Percentiles rank a stretch among this genome's conserved stretches.
phyloP scores from a whole-genome alignment of 1,140 invertebrate genomes.

The Drosophila quadrilineata region DNA sequence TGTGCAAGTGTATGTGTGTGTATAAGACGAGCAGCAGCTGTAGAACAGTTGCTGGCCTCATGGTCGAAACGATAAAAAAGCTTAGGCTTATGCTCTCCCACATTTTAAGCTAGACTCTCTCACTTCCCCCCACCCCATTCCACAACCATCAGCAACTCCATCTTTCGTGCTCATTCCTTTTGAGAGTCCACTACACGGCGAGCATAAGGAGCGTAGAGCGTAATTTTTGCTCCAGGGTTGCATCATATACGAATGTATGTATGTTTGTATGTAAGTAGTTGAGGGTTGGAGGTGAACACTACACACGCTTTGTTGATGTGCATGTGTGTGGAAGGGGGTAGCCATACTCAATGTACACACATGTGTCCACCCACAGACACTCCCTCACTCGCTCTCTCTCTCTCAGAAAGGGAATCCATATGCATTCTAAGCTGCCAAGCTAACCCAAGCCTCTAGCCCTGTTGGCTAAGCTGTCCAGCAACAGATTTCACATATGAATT shows the following conservation, averaged over 20 bases:
- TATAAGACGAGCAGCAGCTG: conserved; percentile 37
- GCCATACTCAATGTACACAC: conserved; percentile 27
- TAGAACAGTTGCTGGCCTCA: conserved; percentile 57
- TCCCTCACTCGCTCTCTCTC: no score
- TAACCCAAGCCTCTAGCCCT: no score
- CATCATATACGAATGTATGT: no score
- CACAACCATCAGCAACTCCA: conserved; percentile 13
- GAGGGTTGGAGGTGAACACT: no score
- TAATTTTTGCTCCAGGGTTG: no score
- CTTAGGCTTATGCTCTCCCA: conserved; percentile 76
- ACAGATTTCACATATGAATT: conserved; percentile 64
- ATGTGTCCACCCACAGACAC: no score
- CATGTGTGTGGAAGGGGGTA: conserved; percentile 16
- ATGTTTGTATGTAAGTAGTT: no score
- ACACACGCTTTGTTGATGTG: no score
- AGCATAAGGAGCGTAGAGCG: conserved; percentile 55
- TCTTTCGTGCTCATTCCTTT: no score
- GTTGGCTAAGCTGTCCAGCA: conserved; percentile 62
- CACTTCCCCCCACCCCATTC: neutral
- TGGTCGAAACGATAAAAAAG: conserved; percentile 75
- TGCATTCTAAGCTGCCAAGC: no score
- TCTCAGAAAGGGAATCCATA: no score
- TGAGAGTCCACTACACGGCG: conserved; percentile 10
- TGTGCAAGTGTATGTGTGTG: conserved; percentile 29
- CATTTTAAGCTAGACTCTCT: conserved; percentile 49